A percentile compares a stretch with the other conserved stretches of the same genome.
These are phyloP conservation scores for Pseudotriccus pelzelni DNA, from an alignment of 2,797 vertebrate species.

Conservation along the genomic window DNA sequence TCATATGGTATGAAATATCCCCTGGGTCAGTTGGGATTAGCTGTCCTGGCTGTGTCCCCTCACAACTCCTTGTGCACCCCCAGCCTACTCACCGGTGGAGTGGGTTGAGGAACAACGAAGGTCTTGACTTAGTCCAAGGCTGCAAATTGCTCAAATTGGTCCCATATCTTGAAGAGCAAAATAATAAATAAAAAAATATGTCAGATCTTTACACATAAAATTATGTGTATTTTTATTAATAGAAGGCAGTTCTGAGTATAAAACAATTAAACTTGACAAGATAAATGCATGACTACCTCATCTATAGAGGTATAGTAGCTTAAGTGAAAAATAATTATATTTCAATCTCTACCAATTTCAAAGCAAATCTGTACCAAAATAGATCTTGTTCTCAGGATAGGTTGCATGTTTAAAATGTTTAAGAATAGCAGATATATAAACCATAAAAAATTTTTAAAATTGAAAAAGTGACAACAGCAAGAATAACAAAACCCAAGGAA, in stretches of 20 bases:
- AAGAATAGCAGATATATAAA: neutral
- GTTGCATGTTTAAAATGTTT: neutral
- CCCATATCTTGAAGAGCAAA: neutral
- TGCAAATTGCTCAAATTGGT: neutral
- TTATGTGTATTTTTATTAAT: neutral
- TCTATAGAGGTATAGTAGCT: neutral
- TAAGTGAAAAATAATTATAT: neutral
- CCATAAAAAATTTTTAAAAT: neutral
- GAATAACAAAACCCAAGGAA: neutral
- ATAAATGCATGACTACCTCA: neutral
- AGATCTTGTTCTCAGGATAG: neutral
- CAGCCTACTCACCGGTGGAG: rapidly evolving
- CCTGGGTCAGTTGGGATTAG: neutral
- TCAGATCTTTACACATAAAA: neutral
- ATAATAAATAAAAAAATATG: neutral
- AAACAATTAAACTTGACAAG: neutral
- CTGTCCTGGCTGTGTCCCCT: neutral
- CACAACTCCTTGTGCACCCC: neutral
- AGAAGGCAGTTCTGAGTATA: neutral
- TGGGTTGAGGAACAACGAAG: neutral
- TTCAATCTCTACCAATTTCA: neutral
- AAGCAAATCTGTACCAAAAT: neutral
- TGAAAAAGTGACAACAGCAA: neutral
- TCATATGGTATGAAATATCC: neutral
- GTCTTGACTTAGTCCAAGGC: neutral